phyloP scores from a whole-genome alignment of 2,113 vertebrate species.

The Bettongia penicillata region DNA sequence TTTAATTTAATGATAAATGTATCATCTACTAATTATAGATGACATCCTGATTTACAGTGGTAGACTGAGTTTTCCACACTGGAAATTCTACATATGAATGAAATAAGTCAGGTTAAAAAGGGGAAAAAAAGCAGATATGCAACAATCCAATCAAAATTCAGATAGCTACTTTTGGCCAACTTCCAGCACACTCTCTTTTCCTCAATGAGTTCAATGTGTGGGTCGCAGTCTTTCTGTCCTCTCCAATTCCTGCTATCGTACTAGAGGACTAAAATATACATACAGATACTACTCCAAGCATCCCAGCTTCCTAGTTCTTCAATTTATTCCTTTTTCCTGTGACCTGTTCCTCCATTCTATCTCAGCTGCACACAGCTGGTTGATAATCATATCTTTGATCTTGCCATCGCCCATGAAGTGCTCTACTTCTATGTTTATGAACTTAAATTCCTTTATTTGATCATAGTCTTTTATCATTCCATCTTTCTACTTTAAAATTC shows the following conservation, averaged over 20 bases:
- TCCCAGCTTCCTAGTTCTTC: background rate
- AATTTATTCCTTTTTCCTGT: background rate
- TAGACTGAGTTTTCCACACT: background rate
- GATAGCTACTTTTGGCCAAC: background rate
- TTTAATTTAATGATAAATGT: too few species aligned
- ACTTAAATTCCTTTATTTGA: background rate
- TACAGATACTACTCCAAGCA: background rate
- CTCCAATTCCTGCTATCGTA: background rate
- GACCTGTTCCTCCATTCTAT: background rate
- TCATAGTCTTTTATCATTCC: background rate
- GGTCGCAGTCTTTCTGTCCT: background rate
- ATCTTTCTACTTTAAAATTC: background rate
- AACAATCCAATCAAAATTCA: background rate
- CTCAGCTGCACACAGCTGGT: background rate
- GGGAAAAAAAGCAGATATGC: background rate
- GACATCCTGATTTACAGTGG: background rate
- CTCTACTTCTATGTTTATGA: background rate
- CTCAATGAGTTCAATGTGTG: background rate
- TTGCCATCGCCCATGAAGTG: background rate
- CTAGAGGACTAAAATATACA: background rate
- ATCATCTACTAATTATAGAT: background rate
- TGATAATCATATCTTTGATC: background rate
- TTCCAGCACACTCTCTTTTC: background rate
- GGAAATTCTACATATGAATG: background rate
- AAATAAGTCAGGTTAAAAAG: background rate